Evolutionary conservation across 2,113 vertebrate species (phyloP).

Genomic region (Panthera leo): DNA sequence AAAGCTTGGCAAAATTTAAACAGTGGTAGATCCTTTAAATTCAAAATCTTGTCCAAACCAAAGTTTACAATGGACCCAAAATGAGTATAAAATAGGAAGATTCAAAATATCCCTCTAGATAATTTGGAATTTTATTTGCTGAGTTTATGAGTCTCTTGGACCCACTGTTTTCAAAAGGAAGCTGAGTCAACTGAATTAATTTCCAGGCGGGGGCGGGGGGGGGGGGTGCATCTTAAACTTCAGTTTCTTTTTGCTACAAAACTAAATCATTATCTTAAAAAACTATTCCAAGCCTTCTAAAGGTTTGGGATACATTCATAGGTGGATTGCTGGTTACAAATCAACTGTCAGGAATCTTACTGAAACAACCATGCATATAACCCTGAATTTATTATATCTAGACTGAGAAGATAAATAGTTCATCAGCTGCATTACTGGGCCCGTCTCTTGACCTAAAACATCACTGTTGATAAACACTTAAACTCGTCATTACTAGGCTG

Average conservation of each 20-base stretch:
- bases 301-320: conserved; percentile 67
- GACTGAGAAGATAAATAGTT: neutral
- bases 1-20: neutral
- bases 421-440: neutral
- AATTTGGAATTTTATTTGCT: neutral
- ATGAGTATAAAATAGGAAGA: neutral
- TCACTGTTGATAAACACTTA: neutral
- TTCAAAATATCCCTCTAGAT: neutral
- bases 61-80: neutral
- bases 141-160: neutral
- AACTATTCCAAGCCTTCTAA: conserved; percentile 25
- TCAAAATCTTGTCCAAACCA: conserved; percentile 18
- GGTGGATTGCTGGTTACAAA: conserved; percentile 52
- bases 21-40: neutral
- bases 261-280: conserved; percentile 56
- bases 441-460: neutral
- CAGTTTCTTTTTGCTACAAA: conserved; percentile 61
- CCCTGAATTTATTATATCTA: conserved; percentile 36
- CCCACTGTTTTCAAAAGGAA: neutral
- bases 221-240: neutral
- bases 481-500: neutral
- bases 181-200: conserved; percentile 13
- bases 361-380: neutral
- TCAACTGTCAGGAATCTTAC: conserved; percentile 22
- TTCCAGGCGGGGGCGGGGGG: neutral